A percentile compares a stretch with the other conserved stretches of the same genome.
Conservation (phyloP, 2,797 vertebrate species). For the Anabacerthia variegaticeps region DNA sequence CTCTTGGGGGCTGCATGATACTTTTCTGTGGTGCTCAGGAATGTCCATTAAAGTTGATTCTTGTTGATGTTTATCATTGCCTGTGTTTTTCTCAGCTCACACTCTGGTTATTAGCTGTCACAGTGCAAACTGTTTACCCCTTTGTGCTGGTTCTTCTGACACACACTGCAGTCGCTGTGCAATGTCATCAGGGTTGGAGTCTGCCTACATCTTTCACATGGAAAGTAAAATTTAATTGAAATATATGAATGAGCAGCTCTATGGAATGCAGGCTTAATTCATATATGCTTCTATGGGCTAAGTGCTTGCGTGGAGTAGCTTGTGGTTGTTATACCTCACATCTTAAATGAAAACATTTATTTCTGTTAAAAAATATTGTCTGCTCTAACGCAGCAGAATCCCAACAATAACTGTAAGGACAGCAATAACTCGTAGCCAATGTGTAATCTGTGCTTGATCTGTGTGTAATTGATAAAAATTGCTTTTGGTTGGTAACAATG, state of each 20-base stretch:
- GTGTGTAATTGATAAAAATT: constrained; percentile 52
- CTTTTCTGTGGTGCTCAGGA: background rate
- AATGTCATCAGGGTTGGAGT: background rate
- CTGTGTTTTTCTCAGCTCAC: background rate
- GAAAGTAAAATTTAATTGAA: constrained; percentile 29
- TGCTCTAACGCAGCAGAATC: background rate
- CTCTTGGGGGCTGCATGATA: background rate
- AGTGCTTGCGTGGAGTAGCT: background rate
- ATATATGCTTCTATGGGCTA: background rate
- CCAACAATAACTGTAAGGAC: background rate
- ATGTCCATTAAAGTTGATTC: background rate
- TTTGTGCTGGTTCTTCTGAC: background rate
- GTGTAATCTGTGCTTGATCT: constrained; percentile 9
- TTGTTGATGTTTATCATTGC: background rate
- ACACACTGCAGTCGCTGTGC: background rate
- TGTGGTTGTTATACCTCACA: background rate
- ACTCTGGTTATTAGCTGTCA: background rate
- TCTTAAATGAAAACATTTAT: constrained; percentile 23
- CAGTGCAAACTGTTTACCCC: background rate
- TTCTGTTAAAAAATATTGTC: background rate
- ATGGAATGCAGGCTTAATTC: background rate
- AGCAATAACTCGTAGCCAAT: background rate
- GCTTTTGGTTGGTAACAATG: constrained; percentile 38
- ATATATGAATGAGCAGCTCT: background rate
- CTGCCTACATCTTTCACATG: background rate